Evolutionary conservation across 2,113 vertebrate genomes (phyloP).

Genomic region (Corapipo altera): DNA sequence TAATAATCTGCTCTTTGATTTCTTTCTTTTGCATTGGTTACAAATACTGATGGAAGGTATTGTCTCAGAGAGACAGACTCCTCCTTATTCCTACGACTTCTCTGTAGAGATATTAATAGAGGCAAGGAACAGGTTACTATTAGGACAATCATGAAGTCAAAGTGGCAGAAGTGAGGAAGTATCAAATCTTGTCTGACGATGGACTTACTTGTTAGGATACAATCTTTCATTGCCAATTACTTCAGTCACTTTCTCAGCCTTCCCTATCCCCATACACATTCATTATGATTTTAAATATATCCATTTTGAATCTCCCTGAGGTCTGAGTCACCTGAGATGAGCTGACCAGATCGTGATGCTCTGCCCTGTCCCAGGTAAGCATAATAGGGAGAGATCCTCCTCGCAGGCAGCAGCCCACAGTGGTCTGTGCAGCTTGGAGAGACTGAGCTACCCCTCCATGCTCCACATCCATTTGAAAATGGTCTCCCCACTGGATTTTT

Average conservation of each 20-base stretch:
- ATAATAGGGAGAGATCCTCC: accelerated
- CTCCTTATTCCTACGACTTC: neutral
- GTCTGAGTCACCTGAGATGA: neutral
- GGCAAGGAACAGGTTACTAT: neutral
- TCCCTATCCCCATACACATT: neutral
- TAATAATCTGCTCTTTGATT: neutral
- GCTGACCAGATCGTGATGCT: accelerated
- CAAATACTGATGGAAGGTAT: neutral
- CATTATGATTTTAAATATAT: neutral
- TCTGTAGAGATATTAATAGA: neutral
- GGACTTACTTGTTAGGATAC: neutral
- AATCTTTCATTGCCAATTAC: neutral
- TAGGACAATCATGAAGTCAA: neutral
- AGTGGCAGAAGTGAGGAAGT: neutral
- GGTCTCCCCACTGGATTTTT: neutral
- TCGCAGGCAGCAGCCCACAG: accelerated
- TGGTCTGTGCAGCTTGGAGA: neutral
- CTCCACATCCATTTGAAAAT: neutral
- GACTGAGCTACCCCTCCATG: neutral
- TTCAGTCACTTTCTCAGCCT: neutral
- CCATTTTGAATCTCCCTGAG: neutral
- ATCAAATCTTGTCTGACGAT: neutral
- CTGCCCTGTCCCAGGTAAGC: neutral
- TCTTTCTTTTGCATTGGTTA: neutral
- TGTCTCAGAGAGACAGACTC: neutral